Base-by-base conservation (phyloP, 2,797 vertebrate species). In the Labroides dimidiatus region DNA sequence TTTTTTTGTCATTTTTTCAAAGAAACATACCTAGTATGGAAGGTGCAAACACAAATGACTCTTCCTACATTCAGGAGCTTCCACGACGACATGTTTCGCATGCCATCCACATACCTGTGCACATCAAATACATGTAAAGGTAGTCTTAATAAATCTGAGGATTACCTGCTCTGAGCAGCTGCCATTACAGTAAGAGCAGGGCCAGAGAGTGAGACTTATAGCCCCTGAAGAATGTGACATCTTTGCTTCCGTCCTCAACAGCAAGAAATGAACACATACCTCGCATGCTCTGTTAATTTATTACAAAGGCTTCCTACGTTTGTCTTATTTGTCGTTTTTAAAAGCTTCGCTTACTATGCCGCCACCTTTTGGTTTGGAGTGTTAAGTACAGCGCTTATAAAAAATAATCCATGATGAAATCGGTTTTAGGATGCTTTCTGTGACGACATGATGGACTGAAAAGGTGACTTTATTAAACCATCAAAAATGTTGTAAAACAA, bases 211-310 rank as follows among this genome's bases (percentile, higher is more conserved):
- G 30, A 19, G 1, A 39, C 54, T 44, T 64, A n/a, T n/a, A n/a
- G 3, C 24, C 24, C 24, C 3, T 6, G 24, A 27, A 27, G 24
- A 27, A 27, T 27, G 24, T 27, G 24, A 27, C 3, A 27, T 6
- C 24, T 27, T 16, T 14, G 3, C 6, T 2, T 0, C 21, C 13
- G 15, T 11, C 1, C 0, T 13, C 9, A 2, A 4, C 6, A 1
- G 2, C 6, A 16, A 11, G 13, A 44, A 4, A 2, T 0, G 21
- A 5, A 16, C 17, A 27, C 6, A 0, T 11, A 47, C 19, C 19
- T 9, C 0, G 17, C 1, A 14, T 13, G 9, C 4, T 1, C 2
- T 0, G 6, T 8, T 9, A 36, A 36, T 53, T n/a, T 6, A 27
- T 17, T 10, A 14, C 7, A 8, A 9, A 1, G 13, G n/a, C 33